These are phyloP conservation scores for Sebastes oblongus DNA, from an alignment of 2,797 vertebrate genomes.

Conservation along the genomic window DNA sequence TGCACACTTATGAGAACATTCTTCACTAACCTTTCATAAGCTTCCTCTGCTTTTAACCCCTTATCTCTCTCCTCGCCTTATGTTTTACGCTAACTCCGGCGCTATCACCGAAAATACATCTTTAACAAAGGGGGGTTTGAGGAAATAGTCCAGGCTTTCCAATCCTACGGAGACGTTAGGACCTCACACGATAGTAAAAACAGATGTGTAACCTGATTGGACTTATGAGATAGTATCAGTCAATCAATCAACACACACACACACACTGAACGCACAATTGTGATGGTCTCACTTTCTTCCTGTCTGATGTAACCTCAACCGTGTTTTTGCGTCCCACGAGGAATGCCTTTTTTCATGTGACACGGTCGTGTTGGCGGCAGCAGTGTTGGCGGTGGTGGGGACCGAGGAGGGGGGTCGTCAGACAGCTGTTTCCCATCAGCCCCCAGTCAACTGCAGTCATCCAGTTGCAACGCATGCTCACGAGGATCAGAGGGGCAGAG, in stretches of 20 bases:
- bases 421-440: constrained; percentile 84
- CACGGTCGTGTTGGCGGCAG: constrained; percentile 47
- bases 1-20: constrained; percentile 40
- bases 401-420: constrained; percentile 9
- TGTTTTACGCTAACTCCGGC: constrained; percentile 12
- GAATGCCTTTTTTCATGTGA: constrained; percentile 79
- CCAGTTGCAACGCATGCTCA: constrained; percentile 46
- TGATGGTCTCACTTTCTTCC: constrained; percentile 71
- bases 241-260: constrained; percentile 54
- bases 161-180: constrained; percentile 41
- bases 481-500: constrained; percentile 48
- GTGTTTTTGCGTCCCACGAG: constrained; percentile 70
- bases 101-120: constrained; percentile 42
- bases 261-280: constrained; percentile 26
- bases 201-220: constrained; percentile 70
- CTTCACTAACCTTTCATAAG: constrained; percentile 19
- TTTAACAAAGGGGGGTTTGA: constrained; percentile 19
- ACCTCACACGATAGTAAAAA: constrained; percentile 65
- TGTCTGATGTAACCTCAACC: constrained; percentile 72
- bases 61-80: constrained; percentile 13
- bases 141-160: constrained; percentile 38
- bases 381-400: neutral
- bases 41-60: constrained; percentile 31
- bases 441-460: constrained; percentile 67
- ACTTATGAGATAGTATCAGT: constrained; percentile 66